Base-by-base conservation (phyloP, 2,888 invertebrate genomes). In the Malthinus flaveolus region DNA sequence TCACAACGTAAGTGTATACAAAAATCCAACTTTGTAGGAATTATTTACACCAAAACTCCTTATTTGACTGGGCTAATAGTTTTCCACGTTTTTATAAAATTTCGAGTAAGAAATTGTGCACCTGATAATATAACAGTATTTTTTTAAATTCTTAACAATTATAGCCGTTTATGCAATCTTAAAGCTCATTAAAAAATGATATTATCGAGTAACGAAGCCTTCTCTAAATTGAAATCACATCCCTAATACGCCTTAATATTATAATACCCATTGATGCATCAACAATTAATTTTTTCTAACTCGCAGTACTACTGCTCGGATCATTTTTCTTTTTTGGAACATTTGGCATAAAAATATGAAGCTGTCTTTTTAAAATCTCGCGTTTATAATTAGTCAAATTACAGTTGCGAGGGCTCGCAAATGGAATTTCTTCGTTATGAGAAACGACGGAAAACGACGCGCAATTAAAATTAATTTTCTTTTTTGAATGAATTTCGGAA, bases 301-400 rank as follows among this genome's bases (percentile, higher is more conserved):
- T 76, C 52, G 74, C 61, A 64, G 62, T 70, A 65, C 73, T 74
- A 57, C 68, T 69, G 68, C n/a, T n/a, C n/a, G 70, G 61, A 63
- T 78, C 55, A 69, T 71, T 55, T 13, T 39, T 39, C 66, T 81
- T 81, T 68, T 85, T 87, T 51, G 85, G 83, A 63, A 87, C 77
- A 72, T 84, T 80, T 0, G 89, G 89, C 83, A 89, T 87, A 70
- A 90, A 90, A 60, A 90, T 89, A 72, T 90, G 90, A 32, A 90
- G 80, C 71, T 91, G 89, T 63, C 85, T 83, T 69, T 85, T 85
- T 6, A 79, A 37, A 32, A 56, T 48, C 36, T 50, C 65, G 42
- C 63, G 48, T 15, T 45, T 33, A n/a, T 49, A 49, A 32, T 23
- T 49, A 11, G 12, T 32, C 11, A 32, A 8, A 39, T 39, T n/a